These are phyloP conservation scores for Andinoacara biseriatus DNA, from an alignment of 2,113 vertebrate species.

Conservation along the genomic window DNA sequence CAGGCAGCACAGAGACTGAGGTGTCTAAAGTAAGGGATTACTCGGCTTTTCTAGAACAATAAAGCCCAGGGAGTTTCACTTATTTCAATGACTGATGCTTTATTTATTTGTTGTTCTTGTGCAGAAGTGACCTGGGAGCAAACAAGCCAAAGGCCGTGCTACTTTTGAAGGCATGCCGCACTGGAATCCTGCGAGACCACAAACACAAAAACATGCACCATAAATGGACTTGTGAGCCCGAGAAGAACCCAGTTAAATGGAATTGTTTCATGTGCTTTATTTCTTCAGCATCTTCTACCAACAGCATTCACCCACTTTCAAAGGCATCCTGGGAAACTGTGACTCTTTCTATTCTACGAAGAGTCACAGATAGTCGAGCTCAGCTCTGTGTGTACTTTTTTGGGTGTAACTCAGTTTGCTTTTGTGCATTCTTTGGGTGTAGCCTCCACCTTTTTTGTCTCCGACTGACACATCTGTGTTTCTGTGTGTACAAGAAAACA, in stretches of 20 bases:
- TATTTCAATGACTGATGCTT: background rate
- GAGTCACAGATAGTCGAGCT: background rate
- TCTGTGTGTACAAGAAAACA: background rate
- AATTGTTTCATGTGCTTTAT: background rate
- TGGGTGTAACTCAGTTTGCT: slow-evolving; percentile 47
- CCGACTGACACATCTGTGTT: background rate
- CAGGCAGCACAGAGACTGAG: slow-evolving; percentile 39
- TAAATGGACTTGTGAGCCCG: background rate
- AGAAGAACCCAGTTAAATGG: background rate
- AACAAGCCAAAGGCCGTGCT: background rate
- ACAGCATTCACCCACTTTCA: background rate
- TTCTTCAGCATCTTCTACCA: slow-evolving; percentile 2
- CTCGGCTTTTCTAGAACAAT: background rate
- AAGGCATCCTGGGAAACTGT: slow-evolving; percentile 5
- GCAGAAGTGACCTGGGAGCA: slow-evolving; percentile 60
- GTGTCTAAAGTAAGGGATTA: slow-evolving; percentile 21
- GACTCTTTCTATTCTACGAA: background rate
- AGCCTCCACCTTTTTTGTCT: slow-evolving; percentile 10
- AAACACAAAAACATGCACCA: background rate
- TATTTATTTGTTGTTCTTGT: background rate
- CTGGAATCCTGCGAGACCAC: slow-evolving; percentile 17
- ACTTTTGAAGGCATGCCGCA: slow-evolving; percentile 36
- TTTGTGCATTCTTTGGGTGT: slow-evolving; percentile 41
- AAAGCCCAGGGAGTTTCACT: background rate
- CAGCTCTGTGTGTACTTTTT: slow-evolving; percentile 34